Conservation (phyloP, 2,797 vertebrate genomes). For the Ceyx erithaca region DNA sequence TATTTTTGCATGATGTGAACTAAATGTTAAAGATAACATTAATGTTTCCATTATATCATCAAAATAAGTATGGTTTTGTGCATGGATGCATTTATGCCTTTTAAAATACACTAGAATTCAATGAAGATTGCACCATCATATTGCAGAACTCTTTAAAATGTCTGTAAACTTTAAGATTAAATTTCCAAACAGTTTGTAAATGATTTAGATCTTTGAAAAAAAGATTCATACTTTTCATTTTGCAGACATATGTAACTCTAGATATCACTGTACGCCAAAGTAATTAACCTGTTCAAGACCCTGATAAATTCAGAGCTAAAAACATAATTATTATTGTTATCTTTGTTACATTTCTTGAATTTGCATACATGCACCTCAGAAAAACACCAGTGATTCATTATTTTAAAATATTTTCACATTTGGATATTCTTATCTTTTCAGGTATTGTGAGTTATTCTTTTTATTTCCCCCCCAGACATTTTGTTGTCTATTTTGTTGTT, state of each 20-base stretch:
- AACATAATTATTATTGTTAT: neutral
- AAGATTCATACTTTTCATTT: neutral
- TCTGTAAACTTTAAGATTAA: neutral
- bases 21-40: neutral
- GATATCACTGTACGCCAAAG: neutral
- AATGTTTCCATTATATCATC: neutral
- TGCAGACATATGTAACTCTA: neutral
- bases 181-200: neutral
- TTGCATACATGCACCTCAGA: neutral
- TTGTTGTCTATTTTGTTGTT: slow-evolving; percentile 45
- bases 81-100: neutral
- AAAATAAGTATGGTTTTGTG: neutral
- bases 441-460: neutral
- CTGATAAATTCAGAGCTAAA: neutral
- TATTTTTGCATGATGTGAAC: neutral
- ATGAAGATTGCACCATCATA: neutral
- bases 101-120: neutral
- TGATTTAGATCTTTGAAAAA: neutral
- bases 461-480: neutral
- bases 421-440: neutral
- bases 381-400: neutral
- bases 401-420: slow-evolving; percentile 13
- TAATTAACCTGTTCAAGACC: neutral
- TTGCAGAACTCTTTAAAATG: neutral
- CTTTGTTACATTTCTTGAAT: neutral